These are phyloP conservation scores for Diplolepis rosae DNA, from an alignment of 2,888 invertebrate genomes.

Conservation along the genomic window DNA sequence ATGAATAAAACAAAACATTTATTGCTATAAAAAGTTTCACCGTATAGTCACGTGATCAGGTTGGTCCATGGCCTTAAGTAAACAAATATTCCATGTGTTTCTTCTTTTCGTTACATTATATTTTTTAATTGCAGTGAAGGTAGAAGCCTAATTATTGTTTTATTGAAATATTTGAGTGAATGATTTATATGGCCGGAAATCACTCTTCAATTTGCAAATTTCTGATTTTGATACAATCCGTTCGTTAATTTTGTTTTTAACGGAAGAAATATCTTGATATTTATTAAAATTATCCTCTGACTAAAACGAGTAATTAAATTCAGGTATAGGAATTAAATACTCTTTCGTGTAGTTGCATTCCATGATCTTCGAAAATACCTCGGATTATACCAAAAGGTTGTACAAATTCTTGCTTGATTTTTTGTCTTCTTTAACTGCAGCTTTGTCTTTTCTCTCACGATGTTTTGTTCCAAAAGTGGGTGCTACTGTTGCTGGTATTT, in stretches of 20 bases:
- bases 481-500: slow-evolving; percentile 30
- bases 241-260: neutral
- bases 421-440: neutral
- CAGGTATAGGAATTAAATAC: too few relatives aligned
- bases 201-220: slow-evolving; percentile 1
- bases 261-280: neutral
- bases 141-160: slow-evolving; percentile 12
- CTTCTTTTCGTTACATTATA: too few relatives aligned
- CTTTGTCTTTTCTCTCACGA: slow-evolving; percentile 23
- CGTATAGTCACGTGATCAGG: too few relatives aligned
- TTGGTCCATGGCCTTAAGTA: too few relatives aligned
- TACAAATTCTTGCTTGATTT: slow-evolving; percentile 19
- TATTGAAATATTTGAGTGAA: neutral
- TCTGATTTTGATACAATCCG: neutral
- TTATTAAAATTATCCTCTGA: neutral
- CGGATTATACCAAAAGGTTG: neutral
- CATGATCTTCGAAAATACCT: slow-evolving; percentile 15
- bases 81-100: too few relatives aligned
- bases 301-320: too few relatives aligned
- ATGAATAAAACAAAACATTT: too few relatives aligned
- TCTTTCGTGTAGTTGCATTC: too few relatives aligned
- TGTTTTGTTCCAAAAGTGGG: slow-evolving; percentile 29
- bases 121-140: too few relatives aligned
- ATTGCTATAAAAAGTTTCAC: too few relatives aligned
- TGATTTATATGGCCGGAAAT: slow-evolving; percentile 20